Conservation (phyloP, 2,113 vertebrate genomes). For the Rostratula benghalensis region DNA sequence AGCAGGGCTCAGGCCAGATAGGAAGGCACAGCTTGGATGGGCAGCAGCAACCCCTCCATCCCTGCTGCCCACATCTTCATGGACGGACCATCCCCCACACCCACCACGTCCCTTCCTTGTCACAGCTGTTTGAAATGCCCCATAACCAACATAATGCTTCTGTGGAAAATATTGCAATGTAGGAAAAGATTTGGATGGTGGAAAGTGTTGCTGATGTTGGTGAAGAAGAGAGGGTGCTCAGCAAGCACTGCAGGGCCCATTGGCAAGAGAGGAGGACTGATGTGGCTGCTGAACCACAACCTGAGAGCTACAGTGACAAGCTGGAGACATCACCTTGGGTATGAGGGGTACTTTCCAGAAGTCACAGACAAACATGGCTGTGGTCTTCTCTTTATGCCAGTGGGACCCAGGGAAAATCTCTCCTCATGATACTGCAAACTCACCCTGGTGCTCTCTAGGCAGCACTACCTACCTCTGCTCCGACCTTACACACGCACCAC, state of each 20-base stretch:
- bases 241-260: not conserved
- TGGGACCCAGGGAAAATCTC: not conserved
- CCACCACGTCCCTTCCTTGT: accelerated
- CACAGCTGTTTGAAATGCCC: not conserved
- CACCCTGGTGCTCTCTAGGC: not conserved
- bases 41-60: not conserved
- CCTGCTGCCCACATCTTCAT: not conserved
- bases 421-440: not conserved
- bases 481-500: not conserved
- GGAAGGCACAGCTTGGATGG: not conserved
- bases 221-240: not conserved
- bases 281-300: not conserved
- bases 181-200: not conserved
- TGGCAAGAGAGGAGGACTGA: not conserved
- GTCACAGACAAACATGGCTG: not conserved
- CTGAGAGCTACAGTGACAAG: not conserved
- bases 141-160: not conserved
- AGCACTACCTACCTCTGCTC: not conserved
- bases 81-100: not conserved
- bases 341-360: not conserved
- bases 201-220: not conserved
- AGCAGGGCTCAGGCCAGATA: accelerated
- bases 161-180: not conserved
- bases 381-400: not conserved
- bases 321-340: not conserved